These are phyloP conservation scores for Circaetus cinerascens DNA, from an alignment of 2,113 vertebrate genomes.

Conservation along the genomic window DNA sequence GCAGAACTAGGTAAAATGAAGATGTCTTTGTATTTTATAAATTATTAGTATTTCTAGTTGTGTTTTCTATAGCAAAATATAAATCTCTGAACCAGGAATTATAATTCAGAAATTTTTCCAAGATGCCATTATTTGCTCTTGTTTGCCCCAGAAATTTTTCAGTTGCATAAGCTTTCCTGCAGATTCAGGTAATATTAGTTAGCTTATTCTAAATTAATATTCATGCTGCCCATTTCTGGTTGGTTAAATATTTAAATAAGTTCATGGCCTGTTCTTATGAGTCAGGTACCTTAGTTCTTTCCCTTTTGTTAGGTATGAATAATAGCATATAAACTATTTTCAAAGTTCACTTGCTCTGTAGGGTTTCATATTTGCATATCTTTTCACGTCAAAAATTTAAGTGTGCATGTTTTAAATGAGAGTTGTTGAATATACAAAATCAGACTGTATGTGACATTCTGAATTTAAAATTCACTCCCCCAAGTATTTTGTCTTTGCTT, in stretches of 20 bases:
- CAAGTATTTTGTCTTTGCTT: neutral
- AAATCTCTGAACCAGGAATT: neutral
- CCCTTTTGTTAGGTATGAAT: neutral
- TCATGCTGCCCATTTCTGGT: neutral
- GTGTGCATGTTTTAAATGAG: neutral
- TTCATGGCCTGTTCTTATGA: neutral
- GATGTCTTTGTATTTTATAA: neutral
- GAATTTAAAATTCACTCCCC: neutral
- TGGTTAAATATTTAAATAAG: slow-evolving; percentile 6
- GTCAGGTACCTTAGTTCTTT: neutral
- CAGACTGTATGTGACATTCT: neutral
- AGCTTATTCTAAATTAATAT: neutral
- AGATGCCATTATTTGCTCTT: neutral
- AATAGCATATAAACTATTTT: neutral
- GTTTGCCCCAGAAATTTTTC: neutral
- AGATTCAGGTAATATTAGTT: neutral
- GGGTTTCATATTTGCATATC: neutral
- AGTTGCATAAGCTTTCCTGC: neutral
- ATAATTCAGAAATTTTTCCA: neutral
- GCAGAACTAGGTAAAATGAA: neutral
- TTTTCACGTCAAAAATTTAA: neutral
- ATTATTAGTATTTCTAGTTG: neutral
- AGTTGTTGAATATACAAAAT: neutral
- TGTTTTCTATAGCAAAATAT: neutral
- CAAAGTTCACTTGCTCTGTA: neutral